Evolutionary conservation across 2,113 vertebrate species (phyloP).

Genomic region (Tachycineta bicolor): DNA sequence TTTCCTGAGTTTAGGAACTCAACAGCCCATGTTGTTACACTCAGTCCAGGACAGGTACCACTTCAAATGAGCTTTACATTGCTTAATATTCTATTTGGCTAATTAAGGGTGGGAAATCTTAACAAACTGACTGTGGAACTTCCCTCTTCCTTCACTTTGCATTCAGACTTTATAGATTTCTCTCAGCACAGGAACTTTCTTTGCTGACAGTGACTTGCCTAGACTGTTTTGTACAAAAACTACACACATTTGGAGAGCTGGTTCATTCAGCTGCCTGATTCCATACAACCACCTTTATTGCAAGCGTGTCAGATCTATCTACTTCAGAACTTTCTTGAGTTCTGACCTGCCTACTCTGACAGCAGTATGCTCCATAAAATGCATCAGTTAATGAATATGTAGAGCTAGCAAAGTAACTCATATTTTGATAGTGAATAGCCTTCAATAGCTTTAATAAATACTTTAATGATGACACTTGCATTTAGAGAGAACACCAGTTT

Average conservation of each 20-base stretch:
- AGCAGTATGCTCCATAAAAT: background rate
- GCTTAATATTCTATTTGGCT: background rate
- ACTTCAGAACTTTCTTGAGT: background rate
- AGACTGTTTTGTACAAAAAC: background rate
- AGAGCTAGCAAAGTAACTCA: background rate
- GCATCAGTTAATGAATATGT: background rate
- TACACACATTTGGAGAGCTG: background rate
- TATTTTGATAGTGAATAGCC: conserved; percentile 13
- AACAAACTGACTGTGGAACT: background rate
- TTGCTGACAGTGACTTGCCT: background rate
- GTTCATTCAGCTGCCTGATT: background rate
- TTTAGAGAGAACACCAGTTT: background rate
- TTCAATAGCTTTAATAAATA: conserved; percentile 30
- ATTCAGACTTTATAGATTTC: background rate
- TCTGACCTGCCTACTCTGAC: background rate
- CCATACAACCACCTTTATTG: background rate
- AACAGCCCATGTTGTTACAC: conserved; percentile 79
- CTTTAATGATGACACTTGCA: background rate
- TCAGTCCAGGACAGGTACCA: conserved; percentile 91
- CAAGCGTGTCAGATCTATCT: background rate
- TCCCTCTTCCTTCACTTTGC: background rate
- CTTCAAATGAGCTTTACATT: background rate
- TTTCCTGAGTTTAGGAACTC: conserved; percentile 82
- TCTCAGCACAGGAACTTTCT: background rate
- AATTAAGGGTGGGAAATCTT: background rate